phyloP scores from a whole-genome alignment of 2,113 vertebrate species.

The Grammomys dolichurus region DNA sequence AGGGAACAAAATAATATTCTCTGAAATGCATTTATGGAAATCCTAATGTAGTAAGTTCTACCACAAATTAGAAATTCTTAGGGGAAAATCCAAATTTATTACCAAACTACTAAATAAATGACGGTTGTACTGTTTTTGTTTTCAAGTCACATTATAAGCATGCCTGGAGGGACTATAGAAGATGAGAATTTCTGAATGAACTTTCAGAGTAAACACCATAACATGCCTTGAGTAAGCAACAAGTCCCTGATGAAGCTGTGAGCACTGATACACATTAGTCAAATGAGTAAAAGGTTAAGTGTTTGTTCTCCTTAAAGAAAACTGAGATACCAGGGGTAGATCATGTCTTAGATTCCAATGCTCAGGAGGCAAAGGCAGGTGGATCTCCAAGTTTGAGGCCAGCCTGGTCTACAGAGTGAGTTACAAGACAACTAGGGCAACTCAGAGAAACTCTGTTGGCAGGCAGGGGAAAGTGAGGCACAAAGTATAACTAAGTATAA shows the following conservation, averaged over 20 bases:
- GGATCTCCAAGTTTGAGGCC: background rate
- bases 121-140: background rate
- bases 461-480: background rate
- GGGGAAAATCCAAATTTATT: slow-evolving; percentile 55
- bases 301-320: slow-evolving; percentile 34
- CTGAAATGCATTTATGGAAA: slow-evolving; percentile 56
- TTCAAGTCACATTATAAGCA: slow-evolving; percentile 1
- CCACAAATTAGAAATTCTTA: slow-evolving; percentile 35
- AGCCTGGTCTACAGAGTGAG: background rate
- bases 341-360: background rate
- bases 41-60: slow-evolving; percentile 9
- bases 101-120: slow-evolving; percentile 38
- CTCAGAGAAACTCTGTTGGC: background rate
- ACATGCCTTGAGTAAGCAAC: background rate
- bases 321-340: background rate
- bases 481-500: slow-evolving; percentile 7
- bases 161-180: background rate
- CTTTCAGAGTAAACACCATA: slow-evolving; percentile 35
- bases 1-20: background rate
- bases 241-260: slow-evolving; percentile 23
- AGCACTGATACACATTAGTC: slow-evolving; percentile 4
- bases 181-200: slow-evolving; percentile 22
- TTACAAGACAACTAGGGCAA: background rate
- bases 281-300: slow-evolving; percentile 20
- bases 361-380: background rate